Percentiles rank a stretch among this genome's conserved stretches.
Evolutionary conservation across 2,797 vertebrate species (phyloP).

Genomic region (Callimico goeldii): DNA sequence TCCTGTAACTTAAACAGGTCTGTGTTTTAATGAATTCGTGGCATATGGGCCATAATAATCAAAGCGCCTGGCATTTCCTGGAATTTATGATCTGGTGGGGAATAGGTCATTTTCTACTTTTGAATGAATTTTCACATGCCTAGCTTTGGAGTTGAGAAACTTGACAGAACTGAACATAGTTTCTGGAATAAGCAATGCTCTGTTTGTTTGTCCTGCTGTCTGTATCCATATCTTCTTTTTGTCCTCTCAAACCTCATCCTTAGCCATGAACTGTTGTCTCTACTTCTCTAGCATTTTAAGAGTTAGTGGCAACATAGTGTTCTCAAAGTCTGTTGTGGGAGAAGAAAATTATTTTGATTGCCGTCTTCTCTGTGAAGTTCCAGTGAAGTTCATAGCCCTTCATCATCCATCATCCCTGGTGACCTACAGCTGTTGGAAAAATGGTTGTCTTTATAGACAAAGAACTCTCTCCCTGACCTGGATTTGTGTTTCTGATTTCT

Average conservation of each 20-base stretch:
- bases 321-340: neutral
- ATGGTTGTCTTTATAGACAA: neutral
- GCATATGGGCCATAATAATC: slow-evolving; percentile 67
- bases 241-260: neutral
- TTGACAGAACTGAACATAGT: neutral
- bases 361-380: neutral
- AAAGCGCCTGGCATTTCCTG: slow-evolving; percentile 68
- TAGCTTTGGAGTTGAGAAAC: slow-evolving; percentile 50
- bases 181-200: slow-evolving; percentile 12
- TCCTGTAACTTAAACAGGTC: slow-evolving; percentile 65
- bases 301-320: neutral
- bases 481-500: slow-evolving; percentile 21
- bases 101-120: slow-evolving; percentile 58
- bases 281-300: slow-evolving; percentile 28
- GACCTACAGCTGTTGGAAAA: neutral
- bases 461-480: slow-evolving; percentile 21
- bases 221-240: neutral
- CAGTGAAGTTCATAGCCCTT: neutral
- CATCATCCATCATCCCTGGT: neutral
- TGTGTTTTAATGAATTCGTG: slow-evolving; percentile 61
- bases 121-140: slow-evolving; percentile 56
- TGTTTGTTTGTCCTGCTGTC: neutral
- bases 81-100: slow-evolving; percentile 61
- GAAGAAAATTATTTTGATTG: slow-evolving; percentile 17
- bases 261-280: neutral